Conservation (phyloP, 2,797 vertebrate genomes). For the Halcyon smyrnensis region DNA sequence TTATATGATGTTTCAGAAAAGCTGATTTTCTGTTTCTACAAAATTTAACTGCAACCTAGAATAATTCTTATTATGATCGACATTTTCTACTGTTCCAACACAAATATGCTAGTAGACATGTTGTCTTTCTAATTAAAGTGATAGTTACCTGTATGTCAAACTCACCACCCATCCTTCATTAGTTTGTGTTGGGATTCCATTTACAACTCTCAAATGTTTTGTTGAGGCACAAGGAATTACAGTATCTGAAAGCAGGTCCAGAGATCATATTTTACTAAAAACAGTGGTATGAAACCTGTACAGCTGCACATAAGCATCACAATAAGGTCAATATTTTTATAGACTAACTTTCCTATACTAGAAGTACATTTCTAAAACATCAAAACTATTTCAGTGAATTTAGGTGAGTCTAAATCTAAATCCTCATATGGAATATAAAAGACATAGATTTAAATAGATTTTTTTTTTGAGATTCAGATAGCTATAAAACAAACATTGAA, state of each 20-base stretch:
- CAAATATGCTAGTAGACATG: background rate
- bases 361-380: background rate
- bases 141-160: slow-evolving; percentile 86
- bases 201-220: slow-evolving; percentile 89
- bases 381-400: background rate
- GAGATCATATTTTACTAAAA: slow-evolving; percentile 62
- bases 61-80: background rate
- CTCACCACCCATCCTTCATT: slow-evolving; percentile 98
- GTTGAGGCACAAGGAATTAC: slow-evolving; percentile 82
- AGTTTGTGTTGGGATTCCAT: slow-evolving; percentile 88
- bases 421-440: background rate
- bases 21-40: background rate
- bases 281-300: slow-evolving; percentile 45
- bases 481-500: background rate
- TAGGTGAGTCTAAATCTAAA: background rate
- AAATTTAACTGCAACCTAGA: background rate
- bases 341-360: background rate
- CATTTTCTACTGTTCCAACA: background rate
- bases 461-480: background rate
- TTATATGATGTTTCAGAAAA: background rate
- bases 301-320: slow-evolving; percentile 45
- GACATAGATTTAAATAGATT: background rate
- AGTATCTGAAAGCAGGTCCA: slow-evolving; percentile 77
- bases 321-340: background rate
- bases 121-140: background rate